These are phyloP conservation scores for Hiodon tergisus DNA, from an alignment of 2,113 vertebrate species.

Conservation along the genomic window DNA sequence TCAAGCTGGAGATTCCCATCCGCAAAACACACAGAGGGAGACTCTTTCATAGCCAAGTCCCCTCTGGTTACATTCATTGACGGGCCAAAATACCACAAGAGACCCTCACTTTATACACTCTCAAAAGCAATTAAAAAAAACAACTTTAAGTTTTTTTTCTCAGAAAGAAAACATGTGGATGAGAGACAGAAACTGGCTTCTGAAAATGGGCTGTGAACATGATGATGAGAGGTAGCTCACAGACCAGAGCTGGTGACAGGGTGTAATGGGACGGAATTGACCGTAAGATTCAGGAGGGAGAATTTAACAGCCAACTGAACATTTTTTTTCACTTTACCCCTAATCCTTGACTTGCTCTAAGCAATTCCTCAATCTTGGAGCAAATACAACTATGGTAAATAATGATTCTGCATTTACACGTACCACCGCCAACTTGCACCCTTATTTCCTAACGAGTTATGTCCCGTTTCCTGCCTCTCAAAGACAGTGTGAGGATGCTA, in stretches of 20 bases:
- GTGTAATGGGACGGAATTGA: background rate
- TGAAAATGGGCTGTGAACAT: background rate
- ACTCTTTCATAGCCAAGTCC: conserved; percentile 30
- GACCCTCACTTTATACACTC: conserved; percentile 34
- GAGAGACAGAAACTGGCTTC: background rate
- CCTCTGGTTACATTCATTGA: conserved; percentile 30
- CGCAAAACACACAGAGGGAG: conserved; percentile 35
- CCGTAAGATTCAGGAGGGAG: too few relatives aligned
- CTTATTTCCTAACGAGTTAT: too few relatives aligned
- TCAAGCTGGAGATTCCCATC: conserved; percentile 33
- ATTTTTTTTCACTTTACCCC: too few relatives aligned
- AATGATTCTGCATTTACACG: too few relatives aligned
- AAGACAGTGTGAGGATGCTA: too few relatives aligned
- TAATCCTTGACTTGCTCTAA: too few relatives aligned
- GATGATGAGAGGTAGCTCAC: background rate
- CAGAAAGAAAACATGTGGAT: background rate
- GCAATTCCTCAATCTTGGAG: too few relatives aligned
- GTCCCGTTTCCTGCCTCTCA: too few relatives aligned
- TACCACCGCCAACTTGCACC: too few relatives aligned
- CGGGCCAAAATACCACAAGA: conserved; percentile 31
- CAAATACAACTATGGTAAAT: too few relatives aligned
- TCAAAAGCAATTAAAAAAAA: conserved; percentile 39
- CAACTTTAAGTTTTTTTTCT: background rate
- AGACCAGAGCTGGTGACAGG: background rate
- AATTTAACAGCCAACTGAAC: too few relatives aligned